phyloP scores from a whole-genome alignment of 2,888 invertebrate species.

The Leptopterna dolabrata region DNA sequence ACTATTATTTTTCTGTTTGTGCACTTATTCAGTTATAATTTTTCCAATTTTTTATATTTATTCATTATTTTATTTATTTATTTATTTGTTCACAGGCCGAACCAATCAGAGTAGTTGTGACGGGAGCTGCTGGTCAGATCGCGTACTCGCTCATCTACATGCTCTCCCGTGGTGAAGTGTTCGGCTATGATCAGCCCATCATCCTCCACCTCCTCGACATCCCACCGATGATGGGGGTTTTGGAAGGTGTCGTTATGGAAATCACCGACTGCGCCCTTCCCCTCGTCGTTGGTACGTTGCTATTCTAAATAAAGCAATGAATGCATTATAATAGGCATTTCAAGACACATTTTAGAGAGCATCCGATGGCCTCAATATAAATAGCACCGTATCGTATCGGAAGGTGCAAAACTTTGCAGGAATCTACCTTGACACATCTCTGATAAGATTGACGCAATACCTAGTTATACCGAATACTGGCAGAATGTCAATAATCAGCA shows the following conservation, averaged over 20 bases:
- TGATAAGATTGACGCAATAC: too few relatives aligned
- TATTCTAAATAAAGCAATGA: not conserved
- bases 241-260: constrained; percentile 99
- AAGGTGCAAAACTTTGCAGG: too few relatives aligned
- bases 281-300: constrained; percentile 75
- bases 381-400: too few relatives aligned
- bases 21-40: too few relatives aligned
- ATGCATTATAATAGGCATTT: not conserved
- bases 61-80: too few relatives aligned
- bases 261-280: constrained; percentile 95
- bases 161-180: constrained; percentile 95
- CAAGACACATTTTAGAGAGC: too few relatives aligned
- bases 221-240: constrained; percentile 92
- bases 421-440: too few relatives aligned
- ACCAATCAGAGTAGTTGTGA: constrained; percentile 93
- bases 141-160: constrained; percentile 96
- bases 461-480: too few relatives aligned
- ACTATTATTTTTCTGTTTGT: too few relatives aligned
- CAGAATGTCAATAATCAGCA: too few relatives aligned
- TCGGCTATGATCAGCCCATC: constrained; percentile 88
- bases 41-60: too few relatives aligned
- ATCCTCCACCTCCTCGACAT: constrained; percentile 94
- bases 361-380: too few relatives aligned
- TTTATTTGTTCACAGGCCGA: constrained; percentile 73
- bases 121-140: constrained; percentile 99